Evolutionary conservation across 2,797 vertebrate species (phyloP).

Genomic region (Lates japonicus): DNA sequence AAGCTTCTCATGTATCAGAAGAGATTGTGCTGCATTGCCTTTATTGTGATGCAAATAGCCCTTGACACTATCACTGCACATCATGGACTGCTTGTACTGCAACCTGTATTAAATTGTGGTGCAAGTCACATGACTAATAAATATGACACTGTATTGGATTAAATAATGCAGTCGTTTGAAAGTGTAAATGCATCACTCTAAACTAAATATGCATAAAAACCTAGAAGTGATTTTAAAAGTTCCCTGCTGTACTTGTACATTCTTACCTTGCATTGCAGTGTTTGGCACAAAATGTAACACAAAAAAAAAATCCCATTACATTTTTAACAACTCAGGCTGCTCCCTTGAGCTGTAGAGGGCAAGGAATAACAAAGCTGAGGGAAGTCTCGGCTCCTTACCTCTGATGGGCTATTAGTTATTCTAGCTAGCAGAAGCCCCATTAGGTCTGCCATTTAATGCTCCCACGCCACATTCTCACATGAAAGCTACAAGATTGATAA

Average conservation of each 20-base stretch:
- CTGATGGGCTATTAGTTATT: constrained; percentile 85
- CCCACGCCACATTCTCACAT: constrained; percentile 73
- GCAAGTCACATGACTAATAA: constrained; percentile 7
- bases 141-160: background rate
- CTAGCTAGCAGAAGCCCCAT: constrained; percentile 80
- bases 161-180: background rate
- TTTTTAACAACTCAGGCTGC: constrained; percentile 68
- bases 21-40: constrained; percentile 34
- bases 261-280: constrained; percentile 39
- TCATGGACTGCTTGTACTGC: constrained; percentile 8
- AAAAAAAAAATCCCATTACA: constrained; percentile 67
- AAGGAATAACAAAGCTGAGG: constrained; percentile 78
- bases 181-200: constrained; percentile 15
- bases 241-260: constrained; percentile 30
- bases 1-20: constrained; percentile 32
- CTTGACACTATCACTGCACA: constrained; percentile 35
- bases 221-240: constrained; percentile 28
- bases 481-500: constrained; percentile 77
- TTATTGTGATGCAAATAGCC: constrained; percentile 52
- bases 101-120: constrained; percentile 11
- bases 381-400: constrained; percentile 77
- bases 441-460: constrained; percentile 80
- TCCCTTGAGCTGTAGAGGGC: constrained; percentile 73
- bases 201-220: constrained; percentile 32
- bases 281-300: constrained; percentile 49